Conservation (phyloP, 2,888 invertebrate genomes). For the Bimastos eiseni region DNA sequence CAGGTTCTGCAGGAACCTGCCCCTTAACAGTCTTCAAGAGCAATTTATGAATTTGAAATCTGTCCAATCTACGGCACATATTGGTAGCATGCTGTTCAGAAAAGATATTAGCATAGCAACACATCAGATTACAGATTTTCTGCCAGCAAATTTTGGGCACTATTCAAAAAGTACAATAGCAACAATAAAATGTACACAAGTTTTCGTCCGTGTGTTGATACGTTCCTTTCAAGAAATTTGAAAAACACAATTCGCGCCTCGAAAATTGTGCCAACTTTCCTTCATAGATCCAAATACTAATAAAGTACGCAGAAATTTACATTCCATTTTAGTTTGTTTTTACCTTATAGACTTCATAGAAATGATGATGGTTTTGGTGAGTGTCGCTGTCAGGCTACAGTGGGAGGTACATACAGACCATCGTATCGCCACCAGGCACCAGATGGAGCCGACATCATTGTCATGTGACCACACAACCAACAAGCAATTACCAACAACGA, state of each 20-base stretch:
- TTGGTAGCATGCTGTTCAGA: neutral
- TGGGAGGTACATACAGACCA: conserved; percentile 22
- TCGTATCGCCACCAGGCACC: conserved; percentile 18
- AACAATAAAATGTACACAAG: conserved; percentile 24
- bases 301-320: conserved; percentile 24
- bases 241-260: conserved; percentile 22
- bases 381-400: conserved; percentile 23
- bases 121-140: neutral
- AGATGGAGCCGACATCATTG: neutral
- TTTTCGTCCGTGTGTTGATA: neutral
- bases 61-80: conserved; percentile 20
- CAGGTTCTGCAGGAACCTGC: neutral
- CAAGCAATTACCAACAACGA: conserved; percentile 13
- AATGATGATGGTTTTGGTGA: conserved; percentile 23
- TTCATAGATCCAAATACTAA: conserved; percentile 21
- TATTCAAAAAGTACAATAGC: conserved; percentile 20
- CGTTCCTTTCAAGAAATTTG: conserved; percentile 8
- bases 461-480: conserved; percentile 13
- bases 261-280: conserved; percentile 14
- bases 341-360: conserved; percentile 2
- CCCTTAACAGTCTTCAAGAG: neutral
- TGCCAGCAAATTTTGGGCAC: conserved; percentile 24
- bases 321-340: conserved; percentile 20
- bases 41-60: conserved; percentile 16
- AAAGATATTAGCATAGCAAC: conserved; percentile 10